Conservation (phyloP, 2,888 invertebrate species). For the Phrixothrix hirtus region DNA sequence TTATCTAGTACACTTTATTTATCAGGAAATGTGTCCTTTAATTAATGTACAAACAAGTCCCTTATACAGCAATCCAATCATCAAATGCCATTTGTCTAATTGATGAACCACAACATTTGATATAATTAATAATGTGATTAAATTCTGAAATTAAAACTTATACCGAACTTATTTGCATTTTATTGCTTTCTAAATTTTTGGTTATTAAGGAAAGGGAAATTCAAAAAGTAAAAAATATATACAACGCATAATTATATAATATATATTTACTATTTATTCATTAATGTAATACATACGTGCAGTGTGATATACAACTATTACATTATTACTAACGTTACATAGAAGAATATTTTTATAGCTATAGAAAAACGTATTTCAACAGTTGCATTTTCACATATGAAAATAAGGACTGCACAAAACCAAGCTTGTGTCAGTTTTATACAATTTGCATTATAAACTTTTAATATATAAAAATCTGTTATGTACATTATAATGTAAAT, state of each 20-base stretch:
- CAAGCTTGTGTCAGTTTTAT: slow-evolving; percentile 1
- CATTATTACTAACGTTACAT: slow-evolving; percentile 52
- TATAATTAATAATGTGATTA: too few species aligned
- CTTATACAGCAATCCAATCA: too few species aligned
- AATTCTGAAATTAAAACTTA: too few species aligned
- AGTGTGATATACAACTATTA: slow-evolving; percentile 51
- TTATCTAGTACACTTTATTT: too few species aligned
- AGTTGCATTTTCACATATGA: slow-evolving; percentile 23
- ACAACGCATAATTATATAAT: slow-evolving; percentile 24
- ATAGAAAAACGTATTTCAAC: slow-evolving; percentile 42
- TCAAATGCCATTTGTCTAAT: too few species aligned
- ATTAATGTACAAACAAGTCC: too few species aligned
- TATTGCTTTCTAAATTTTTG: too few species aligned
- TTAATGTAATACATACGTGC: slow-evolving; percentile 54
- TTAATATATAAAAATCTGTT: slow-evolving; percentile 43
- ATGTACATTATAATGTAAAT: slow-evolving; percentile 42
- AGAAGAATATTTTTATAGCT: slow-evolving; percentile 48
- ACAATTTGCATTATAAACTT: slow-evolving; percentile 38
- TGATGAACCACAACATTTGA: too few species aligned
- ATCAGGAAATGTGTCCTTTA: too few species aligned
- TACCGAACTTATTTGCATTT: too few species aligned
- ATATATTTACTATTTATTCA: slow-evolving; percentile 45
- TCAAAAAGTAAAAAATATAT: slow-evolving; percentile 1
- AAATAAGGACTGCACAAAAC: slow-evolving; percentile 25
- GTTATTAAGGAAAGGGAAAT: too few species aligned